phyloP scores from a whole-genome alignment of 2,888 invertebrate species.

The Apodemia hepburni region DNA sequence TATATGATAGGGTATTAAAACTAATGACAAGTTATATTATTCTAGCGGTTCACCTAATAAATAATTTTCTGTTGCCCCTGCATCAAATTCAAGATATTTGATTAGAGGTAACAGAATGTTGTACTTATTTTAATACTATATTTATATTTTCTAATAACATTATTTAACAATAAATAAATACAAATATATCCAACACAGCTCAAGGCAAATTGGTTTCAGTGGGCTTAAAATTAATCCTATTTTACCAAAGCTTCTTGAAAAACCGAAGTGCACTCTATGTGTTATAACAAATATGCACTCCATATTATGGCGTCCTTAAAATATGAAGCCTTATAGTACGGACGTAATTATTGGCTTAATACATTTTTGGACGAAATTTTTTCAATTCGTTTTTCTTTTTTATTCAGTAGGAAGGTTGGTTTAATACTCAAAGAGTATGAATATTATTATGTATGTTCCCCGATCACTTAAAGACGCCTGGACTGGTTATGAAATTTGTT shows the following conservation, averaged over 20 bases:
- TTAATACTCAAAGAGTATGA: too few relatives aligned
- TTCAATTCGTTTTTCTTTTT: too few relatives aligned
- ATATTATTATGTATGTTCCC: too few relatives aligned
- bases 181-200: slow-evolving; percentile 10
- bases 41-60: slow-evolving; percentile 74
- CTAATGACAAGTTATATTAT: slow-evolving; percentile 79
- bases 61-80: slow-evolving; percentile 74
- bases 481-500: too few relatives aligned
- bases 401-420: too few relatives aligned
- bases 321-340: too few relatives aligned
- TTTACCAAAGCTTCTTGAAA: background rate
- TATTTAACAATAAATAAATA: slow-evolving; percentile 19
- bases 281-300: too few relatives aligned
- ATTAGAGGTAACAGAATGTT: slow-evolving; percentile 78
- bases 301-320: too few relatives aligned
- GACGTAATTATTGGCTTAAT: too few relatives aligned
- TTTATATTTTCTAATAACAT: slow-evolving; percentile 37
- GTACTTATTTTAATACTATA: slow-evolving; percentile 70
- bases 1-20: slow-evolving; percentile 44
- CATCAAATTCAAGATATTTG: slow-evolving; percentile 48
- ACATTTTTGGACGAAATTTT: too few relatives aligned
- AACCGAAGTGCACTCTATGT: background rate
- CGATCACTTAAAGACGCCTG: too few relatives aligned
- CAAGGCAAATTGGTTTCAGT: slow-evolving; percentile 10
- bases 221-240: slow-evolving; percentile 2